These are phyloP conservation scores for Nephrotoma guestfalica DNA, from an alignment of 2,888 invertebrate species.

Conservation along the genomic window DNA sequence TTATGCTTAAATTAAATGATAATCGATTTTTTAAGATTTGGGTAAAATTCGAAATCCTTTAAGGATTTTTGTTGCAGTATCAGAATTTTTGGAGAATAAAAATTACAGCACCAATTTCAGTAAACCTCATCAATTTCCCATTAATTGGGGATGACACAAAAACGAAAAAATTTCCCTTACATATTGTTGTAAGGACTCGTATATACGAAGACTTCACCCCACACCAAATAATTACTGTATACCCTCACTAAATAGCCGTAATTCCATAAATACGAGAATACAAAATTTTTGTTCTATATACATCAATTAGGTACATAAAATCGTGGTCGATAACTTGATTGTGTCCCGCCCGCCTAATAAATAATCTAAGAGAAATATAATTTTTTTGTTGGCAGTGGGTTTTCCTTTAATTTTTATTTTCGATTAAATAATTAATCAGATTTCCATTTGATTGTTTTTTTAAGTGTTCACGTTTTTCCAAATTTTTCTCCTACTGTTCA, in stretches of 20 bases:
- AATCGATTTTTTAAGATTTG: neutral
- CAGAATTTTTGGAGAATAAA: neutral
- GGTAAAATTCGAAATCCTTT: neutral
- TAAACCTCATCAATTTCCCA: neutral
- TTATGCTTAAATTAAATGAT: neutral
- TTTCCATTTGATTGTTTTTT: neutral
- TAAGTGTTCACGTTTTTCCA: slow-evolving; percentile 1
- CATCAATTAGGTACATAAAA: neutral
- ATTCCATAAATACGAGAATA: neutral
- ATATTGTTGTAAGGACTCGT: too few species aligned
- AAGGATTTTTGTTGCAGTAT: neutral
- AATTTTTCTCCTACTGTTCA: neutral
- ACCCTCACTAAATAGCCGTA: neutral
- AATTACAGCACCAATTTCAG: neutral
- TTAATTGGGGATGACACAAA: neutral
- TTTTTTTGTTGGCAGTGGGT: neutral
- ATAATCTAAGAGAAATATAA: neutral
- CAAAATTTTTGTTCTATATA: neutral
- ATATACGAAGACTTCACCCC: neutral
- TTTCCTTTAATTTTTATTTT: neutral
- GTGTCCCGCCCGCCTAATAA: neutral
- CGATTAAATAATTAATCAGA: slow-evolving; percentile 4
- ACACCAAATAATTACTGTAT: neutral
- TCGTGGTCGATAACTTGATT: neutral
- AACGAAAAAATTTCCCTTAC: neutral